phyloP scores from a whole-genome alignment of 2,113 vertebrate genomes.

The Anoplopoma fimbria region DNA sequence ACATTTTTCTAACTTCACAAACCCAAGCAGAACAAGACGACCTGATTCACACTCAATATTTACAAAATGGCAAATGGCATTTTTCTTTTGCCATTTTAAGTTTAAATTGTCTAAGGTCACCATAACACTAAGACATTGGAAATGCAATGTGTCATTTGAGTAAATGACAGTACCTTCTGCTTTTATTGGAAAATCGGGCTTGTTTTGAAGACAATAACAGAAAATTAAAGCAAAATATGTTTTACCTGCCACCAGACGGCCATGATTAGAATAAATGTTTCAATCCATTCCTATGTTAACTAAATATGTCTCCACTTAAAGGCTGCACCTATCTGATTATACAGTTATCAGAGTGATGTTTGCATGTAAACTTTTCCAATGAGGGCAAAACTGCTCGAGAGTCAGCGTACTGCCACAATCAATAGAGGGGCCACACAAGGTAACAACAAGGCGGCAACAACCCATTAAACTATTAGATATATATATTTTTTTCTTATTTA shows the following conservation, averaged over 20 bases:
- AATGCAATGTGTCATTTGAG: neutral
- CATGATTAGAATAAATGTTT: neutral
- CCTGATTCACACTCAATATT: neutral
- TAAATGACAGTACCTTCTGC: neutral
- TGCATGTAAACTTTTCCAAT: constrained; percentile 12
- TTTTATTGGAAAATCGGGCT: neutral
- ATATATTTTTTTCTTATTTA: neutral
- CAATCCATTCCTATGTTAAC: neutral
- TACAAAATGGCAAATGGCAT: neutral
- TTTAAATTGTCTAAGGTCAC: too few relatives aligned
- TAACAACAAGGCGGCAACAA: neutral
- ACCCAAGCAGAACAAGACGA: neutral
- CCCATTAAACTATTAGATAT: neutral
- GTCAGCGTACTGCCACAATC: neutral
- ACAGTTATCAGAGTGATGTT: neutral
- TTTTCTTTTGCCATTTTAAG: neutral
- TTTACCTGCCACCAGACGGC: too few relatives aligned
- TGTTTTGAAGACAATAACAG: neutral
- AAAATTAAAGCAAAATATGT: too few relatives aligned
- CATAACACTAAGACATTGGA: too few relatives aligned
- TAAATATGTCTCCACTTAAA: neutral
- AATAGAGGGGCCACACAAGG: neutral
- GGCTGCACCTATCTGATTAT: neutral
- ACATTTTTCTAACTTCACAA: neutral
- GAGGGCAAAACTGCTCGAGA: constrained; percentile 6